Base-by-base conservation (phyloP, 64 coral and sea anemone species). In the Porites australiensis region DNA sequence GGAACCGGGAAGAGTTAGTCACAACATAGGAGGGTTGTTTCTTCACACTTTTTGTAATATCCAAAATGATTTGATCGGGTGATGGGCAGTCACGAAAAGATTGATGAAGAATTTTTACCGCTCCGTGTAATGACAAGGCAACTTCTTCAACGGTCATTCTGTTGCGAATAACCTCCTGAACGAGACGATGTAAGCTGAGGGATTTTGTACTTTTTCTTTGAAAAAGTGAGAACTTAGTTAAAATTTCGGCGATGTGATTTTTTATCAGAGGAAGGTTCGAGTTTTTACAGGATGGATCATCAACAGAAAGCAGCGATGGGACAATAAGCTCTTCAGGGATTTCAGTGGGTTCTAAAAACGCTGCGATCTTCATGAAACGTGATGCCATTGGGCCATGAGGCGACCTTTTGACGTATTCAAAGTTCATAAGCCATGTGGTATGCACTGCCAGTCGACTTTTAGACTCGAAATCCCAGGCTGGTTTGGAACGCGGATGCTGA, bases 381-480 rank as follows among this genome's bases (percentile, higher is more conserved):
- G 54, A 57, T 57, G 54, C 54, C 12, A 57, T 12, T 57, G 1
- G 7, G 7, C 54, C 54, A 57, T 57, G 54, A 9, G 54, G 54
- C 12, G 54, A 57, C 6, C 12, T 57, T 57, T 12, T 57, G 54
- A 57, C 54, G 54, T 57, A 57, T 61, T 76, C 70, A 16, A 75
- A 57, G 4, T 57, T 57, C 12, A 57, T 9, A 57, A 57, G 54
- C 54, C 54, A 57, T 12, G 54, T 57, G 27, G 80, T 92, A 52
- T 75, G 79, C 43, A 92, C 81, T 75, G 90, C 80, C 55, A 92
- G 80, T 13, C 80, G 54, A 63, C 85, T 80, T 73, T 63, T 60
- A 37, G 90, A 92, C 51, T 83, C 60, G 7, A 84, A 80, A 11
- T 63, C 50, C 48, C 79, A 86, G 2, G 64, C 21, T 63, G 80